Percentiles rank a stretch among this genome's conserved stretches.
Conservation (phyloP, 2,888 invertebrate species). For the Agrypnus murinus region DNA sequence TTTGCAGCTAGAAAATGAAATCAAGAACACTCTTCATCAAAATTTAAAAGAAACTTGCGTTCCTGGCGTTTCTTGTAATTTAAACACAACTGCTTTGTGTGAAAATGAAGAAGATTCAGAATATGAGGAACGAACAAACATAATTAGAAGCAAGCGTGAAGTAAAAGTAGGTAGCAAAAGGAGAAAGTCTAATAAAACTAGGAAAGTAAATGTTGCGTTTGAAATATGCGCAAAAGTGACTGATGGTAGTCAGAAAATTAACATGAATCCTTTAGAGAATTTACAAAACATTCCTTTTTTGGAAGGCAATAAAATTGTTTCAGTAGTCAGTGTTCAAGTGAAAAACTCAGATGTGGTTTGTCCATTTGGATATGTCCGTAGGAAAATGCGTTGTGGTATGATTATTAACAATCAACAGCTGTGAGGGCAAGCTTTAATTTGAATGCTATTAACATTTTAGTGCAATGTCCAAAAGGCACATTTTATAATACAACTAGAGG, state of each 20-base stretch:
- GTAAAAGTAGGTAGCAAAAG: constrained; percentile 24
- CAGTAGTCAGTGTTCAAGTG: constrained; percentile 39
- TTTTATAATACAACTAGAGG: constrained; percentile 74
- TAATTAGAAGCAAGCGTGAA: constrained; percentile 60
- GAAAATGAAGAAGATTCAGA: constrained; percentile 55
- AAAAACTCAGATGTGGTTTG: constrained; percentile 67
- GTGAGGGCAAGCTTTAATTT: too few relatives aligned
- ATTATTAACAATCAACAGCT: too few relatives aligned
- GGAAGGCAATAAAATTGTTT: constrained; percentile 45
- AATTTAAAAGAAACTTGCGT: constrained; percentile 56
- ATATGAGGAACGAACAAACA: constrained; percentile 62
- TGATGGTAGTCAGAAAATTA: constrained; percentile 43
- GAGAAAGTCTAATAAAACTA: constrained; percentile 48
- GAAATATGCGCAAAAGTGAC: constrained; percentile 61
- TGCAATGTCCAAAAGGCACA: constrained; percentile 79
- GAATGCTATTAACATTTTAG: constrained; percentile 65
- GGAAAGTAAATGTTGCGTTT: constrained; percentile 62
- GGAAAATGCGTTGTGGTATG: constrained; percentile 75
- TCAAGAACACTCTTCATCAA: constrained; percentile 61
- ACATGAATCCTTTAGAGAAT: constrained; percentile 9
- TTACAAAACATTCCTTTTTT: constrained; percentile 50
- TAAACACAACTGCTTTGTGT: constrained; percentile 54
- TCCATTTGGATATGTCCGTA: constrained; percentile 73
- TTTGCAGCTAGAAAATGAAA: constrained; percentile 63
- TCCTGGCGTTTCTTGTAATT: constrained; percentile 51